Evolutionary conservation across 2,888 invertebrate species (phyloP), one percentile per base, ranked within the genome.

Genomic region (Vesta saturnalis): DNA sequence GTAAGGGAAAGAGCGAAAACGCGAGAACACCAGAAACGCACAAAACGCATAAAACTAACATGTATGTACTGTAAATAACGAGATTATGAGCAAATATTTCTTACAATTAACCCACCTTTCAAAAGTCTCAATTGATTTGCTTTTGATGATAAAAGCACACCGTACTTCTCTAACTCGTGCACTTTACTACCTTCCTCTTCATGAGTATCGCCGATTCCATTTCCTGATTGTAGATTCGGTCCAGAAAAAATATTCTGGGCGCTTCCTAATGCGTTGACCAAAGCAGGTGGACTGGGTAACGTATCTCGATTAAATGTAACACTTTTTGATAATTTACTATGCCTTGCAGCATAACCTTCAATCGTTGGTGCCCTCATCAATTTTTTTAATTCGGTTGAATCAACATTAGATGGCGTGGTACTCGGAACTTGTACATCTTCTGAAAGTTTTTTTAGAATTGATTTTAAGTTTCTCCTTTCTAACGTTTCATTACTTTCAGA

Each of bases 271-370:
- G 70, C 59, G 47, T 77, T 67, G 70, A 78, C 77, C 83, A 86
- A 81, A 63, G 79, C 81, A 15, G 94, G 93, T 70, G 94, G 94
- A 78, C 94, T 94, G 75, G 92, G 92, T 80, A 94, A 86, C 62
- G 94, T 94, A 82, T 94, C 92, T 70, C 92, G 86, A 84, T 95
- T 93, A 85, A 94, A 95, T 70, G 94, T 94, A 72, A 95, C 94
- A 84, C 94, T 94, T 87, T 95, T 95, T 60, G 93, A 88, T 82
- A 95, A 90, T 83, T 95, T 95, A 72, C 93, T 92, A 85, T 94
- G 94, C 80, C 95, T 87, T 60, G 94, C 94, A 67, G 94, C 94
- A 84, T 94, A 95, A 69, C 95, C 95, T 87, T 94, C 94, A 76
- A 95, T 86, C 68, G 94, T 95, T 70, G 93, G 95, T 22, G 94